Evolutionary conservation across 2,797 vertebrate species (phyloP), one percentile per base, ranked within the genome.

Genomic region (Xiphophorus birchmanni): DNA sequence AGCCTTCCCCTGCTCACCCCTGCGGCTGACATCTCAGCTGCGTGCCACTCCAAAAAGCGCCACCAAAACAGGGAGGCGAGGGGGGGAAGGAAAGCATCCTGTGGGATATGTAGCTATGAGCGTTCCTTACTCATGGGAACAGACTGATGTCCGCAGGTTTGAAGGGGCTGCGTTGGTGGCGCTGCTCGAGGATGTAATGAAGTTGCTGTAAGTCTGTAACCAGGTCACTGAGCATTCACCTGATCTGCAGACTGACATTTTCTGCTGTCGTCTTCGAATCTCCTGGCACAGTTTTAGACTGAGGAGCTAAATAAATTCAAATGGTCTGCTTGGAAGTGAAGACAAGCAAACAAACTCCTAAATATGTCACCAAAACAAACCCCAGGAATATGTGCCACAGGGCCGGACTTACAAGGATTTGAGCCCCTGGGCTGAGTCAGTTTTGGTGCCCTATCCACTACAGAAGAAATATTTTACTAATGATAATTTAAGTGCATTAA

Each of bases 211-310:
- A 84, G 88, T 90, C 77, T 90, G 86, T 84, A 90, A 90, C 80
- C 93, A 92, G 92, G 93, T 94, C 94, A 94, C 86, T 92, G 90
- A 94, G 88, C 92, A 94, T 86, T 78, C 85, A 90, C 92, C 92
- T 91, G 90, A 65, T 81, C 80, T 82, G 80, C 72, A 82, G 75
- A 90, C 67, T 92, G 94, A 93, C 92, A 94, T 94, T 93, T 91
- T 74, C 71, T 73, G 47, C 73, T 67, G 80, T 77, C 79, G 78
- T 58, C 67, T 73, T 56, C 80, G n/a, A 82, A 75, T 80, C 79
- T 80, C 56, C 76, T 29, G 78, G 37, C 76, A 75, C 72, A 4
- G 56, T n/a, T 81, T 74, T 2, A 37, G 35, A 42, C 15, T 5
- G 8, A 79, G 58, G 37, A 74, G 74, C 6, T 18, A 9, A 17